Base-by-base conservation (phyloP, 2,797 vertebrate genomes). In the Leptatherina wallacei region DNA sequence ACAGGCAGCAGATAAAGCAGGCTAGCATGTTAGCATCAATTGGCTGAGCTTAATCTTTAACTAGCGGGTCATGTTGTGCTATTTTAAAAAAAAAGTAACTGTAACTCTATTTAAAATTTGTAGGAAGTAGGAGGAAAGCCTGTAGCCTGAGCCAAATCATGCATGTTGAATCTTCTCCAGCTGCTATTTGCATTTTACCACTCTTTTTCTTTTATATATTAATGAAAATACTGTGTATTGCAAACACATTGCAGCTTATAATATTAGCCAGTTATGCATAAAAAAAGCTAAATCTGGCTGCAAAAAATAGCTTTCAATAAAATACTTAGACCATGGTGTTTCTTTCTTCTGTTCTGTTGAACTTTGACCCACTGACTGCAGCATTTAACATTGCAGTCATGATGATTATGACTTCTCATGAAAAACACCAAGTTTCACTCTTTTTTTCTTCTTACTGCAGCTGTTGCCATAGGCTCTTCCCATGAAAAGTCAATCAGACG, bases 1-100 rank as follows among this genome's bases (percentile, higher is more conserved):
- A 92, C 80, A 83, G 74, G 66, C 78, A 69, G 77, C 55, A 20
- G 73, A 83, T 78, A 82, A 49, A 80, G 80, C 30, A 1, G 10
- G 20, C 40, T 71, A 74, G 65, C 69, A 61, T 24, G 73, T 75
- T 84, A 78, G 66, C 57, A 8, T 73, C 16, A 9, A 58, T 68
- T 69, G 47, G 30, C 14, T 14, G 52, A 55, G 64, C 61, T 35
- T 71, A 16, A 30, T 51, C 69, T 73, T 35, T 44, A 49, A 61
- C 49, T 61, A 4, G 3, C 1, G 62, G 1, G 35, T 75, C 66
- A 35, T 44, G 38, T 57, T 71, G 42, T 61, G 70, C 66, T 61
- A 65, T 67, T 60, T 67, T 60, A n/a, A 35, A 68, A 72, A 72
- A 20, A 69, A 68, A 61, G 27, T 29, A 11, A 18, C 58, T 32